These are phyloP conservation scores for Galago senegalensis DNA, from an alignment of 2,797 vertebrate genomes.

Conservation along the genomic window DNA sequence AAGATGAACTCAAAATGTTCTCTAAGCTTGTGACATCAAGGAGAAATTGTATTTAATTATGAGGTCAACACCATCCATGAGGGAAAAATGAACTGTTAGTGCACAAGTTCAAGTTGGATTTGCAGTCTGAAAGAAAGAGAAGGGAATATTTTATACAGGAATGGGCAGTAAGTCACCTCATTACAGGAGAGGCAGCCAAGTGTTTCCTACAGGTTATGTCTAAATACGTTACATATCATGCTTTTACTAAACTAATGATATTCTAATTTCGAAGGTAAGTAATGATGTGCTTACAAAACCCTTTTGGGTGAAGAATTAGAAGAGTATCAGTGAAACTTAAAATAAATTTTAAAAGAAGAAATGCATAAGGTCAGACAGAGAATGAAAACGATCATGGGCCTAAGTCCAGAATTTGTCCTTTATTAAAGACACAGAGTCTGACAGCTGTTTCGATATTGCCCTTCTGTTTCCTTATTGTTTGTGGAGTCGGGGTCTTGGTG, in stretches of 20 bases:
- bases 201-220: neutral
- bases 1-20: neutral
- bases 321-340: neutral
- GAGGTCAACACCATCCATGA: neutral
- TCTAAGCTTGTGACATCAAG: neutral
- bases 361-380: neutral
- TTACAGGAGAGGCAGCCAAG: neutral
- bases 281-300: neutral
- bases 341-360: neutral
- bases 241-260: constrained; percentile 32
- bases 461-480: constrained; percentile 43
- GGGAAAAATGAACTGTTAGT: constrained; percentile 31
- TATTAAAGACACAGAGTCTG: neutral
- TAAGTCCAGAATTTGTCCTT: neutral
- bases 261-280: constrained; percentile 10
- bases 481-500: neutral
- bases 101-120: constrained; percentile 33
- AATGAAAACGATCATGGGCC: neutral
- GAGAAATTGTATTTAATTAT: constrained; percentile 26
- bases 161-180: neutral
- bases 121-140: constrained; percentile 25
- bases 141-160: neutral
- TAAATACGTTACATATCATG: neutral
- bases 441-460: neutral
- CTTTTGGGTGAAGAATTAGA: neutral